Percentiles rank a stretch among this genome's conserved stretches.
Conservation (phyloP, 2,888 invertebrate genomes). For the Nemotelus nigrinus region DNA sequence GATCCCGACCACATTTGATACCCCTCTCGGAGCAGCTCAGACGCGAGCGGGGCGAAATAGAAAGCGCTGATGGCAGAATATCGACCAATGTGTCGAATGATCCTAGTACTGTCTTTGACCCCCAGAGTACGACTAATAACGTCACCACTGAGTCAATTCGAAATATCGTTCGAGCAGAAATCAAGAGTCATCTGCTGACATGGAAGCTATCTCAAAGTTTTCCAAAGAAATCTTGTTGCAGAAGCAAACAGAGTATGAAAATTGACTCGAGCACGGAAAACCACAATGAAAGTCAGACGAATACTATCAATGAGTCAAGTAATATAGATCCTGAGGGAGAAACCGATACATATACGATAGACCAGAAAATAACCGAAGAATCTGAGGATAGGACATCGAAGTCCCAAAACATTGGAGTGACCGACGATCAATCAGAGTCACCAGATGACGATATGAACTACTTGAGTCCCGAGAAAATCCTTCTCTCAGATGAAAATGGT, state of each 20-base stretch:
- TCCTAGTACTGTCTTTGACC: background rate
- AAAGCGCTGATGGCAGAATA: background rate
- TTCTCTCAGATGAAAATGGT: background rate
- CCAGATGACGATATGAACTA: background rate
- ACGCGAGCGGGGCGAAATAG: conserved; percentile 24
- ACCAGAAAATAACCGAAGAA: background rate
- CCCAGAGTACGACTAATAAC: background rate
- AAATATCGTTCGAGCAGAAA: conserved; percentile 13
- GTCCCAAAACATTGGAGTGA: background rate
- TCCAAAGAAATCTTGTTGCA: background rate
- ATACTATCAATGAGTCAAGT: background rate
- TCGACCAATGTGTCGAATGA: background rate
- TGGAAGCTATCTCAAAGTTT: background rate
- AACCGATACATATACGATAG: background rate
- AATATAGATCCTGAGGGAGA: conserved; percentile 12
- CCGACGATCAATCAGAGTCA: background rate
- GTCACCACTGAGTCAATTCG: background rate
- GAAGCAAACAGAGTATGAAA: background rate
- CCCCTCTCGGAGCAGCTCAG: conserved; percentile 15
- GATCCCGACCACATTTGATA: conserved; percentile 21
- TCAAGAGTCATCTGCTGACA: background rate
- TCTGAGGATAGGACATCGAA: background rate
- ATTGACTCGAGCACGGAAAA: background rate
- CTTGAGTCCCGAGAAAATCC: background rate
- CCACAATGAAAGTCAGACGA: background rate